Percentiles rank a stretch among this genome's conserved stretches.
Evolutionary conservation across 2,888 invertebrate genomes (phyloP).

Genomic region (Liopterus haemorrhoidalis): DNA sequence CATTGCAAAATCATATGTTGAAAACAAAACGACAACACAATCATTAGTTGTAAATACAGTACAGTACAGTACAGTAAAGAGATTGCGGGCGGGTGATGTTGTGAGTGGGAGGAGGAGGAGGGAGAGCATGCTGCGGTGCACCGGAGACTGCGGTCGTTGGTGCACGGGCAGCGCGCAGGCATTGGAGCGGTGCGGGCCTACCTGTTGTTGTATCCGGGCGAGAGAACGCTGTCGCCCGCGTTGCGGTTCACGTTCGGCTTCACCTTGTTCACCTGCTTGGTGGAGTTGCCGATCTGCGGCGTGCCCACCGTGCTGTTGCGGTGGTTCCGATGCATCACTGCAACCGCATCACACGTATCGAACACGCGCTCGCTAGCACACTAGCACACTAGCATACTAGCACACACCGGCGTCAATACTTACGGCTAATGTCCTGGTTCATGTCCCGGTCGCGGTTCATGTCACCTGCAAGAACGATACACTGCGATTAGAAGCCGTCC

Average conservation of each 20-base stretch:
- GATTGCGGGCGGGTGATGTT: no score
- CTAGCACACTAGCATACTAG: background rate
- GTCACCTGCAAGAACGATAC: slow-evolving; percentile 66
- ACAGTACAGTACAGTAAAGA: no score
- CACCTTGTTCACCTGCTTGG: slow-evolving; percentile 83
- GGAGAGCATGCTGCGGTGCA: no score
- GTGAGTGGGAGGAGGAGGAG: no score
- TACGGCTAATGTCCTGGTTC: no score
- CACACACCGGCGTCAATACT: no score
- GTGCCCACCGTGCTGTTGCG: slow-evolving; percentile 64
- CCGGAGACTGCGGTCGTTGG: no score
- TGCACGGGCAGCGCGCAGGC: no score
- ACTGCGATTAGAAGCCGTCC: no score
- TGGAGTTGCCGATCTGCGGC: slow-evolving; percentile 66
- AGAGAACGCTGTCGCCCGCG: slow-evolving; percentile 65
- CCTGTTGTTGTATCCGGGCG: slow-evolving; percentile 64
- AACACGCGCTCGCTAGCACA: background rate
- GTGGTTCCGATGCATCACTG: slow-evolving; percentile 76
- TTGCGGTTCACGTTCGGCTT: slow-evolving; percentile 80
- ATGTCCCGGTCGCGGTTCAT: slow-evolving; percentile 68
- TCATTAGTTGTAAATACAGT: no score
- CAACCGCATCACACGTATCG: slow-evolving; percentile 33
- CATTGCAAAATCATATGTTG: slow-evolving; percentile 42
- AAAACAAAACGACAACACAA: slow-evolving; percentile 7
- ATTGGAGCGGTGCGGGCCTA: no score